Percentiles rank a stretch among this genome's conserved stretches.
Evolutionary conservation across 1,140 invertebrate genomes (phyloP).

Genomic region (Hylyphantes graminicola): DNA sequence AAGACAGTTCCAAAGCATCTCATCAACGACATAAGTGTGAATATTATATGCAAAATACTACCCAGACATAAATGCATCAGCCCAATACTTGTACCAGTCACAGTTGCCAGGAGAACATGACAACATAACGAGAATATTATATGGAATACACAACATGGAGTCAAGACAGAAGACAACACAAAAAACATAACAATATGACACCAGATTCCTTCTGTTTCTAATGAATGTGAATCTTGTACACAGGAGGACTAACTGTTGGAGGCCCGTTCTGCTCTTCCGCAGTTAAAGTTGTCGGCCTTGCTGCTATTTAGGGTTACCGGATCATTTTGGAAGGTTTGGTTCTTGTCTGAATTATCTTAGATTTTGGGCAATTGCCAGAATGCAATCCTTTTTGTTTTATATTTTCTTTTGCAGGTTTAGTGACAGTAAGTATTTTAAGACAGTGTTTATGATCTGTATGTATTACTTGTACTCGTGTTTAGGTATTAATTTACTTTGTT

Average conservation of each 20-base stretch:
- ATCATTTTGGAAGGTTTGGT: conserved; percentile 51
- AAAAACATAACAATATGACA: conserved; percentile 40
- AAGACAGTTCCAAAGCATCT: background rate
- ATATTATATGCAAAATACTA: conserved; percentile 15
- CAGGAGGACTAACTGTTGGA: conserved; percentile 26
- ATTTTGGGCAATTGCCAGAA: conserved; percentile 17
- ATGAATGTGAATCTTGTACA: conserved; percentile 56
- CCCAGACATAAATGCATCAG: background rate
- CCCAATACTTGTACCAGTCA: conserved; percentile 18
- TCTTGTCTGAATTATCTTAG: conserved; percentile 58
- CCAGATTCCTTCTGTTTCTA: conserved; percentile 27
- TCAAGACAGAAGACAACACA: conserved; percentile 43
- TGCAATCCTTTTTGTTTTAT: conserved; percentile 11
- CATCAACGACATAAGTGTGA: background rate
- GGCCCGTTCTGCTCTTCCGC: conserved; percentile 15
- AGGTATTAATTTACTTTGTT: no score
- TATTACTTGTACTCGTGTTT: no score
- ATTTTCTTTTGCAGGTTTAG: conserved; percentile 18
- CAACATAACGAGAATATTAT: background rate
- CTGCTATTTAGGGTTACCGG: conserved; percentile 42
- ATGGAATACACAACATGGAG: conserved; percentile 24
- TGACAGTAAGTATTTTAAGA: conserved; percentile 21
- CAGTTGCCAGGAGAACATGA: conserved; percentile 10
- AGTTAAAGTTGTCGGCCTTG: conserved; percentile 41
- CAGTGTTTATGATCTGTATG: no score